Conservation (phyloP, 2,888 invertebrate species). For the Caenorhabditis wallacei region DNA sequence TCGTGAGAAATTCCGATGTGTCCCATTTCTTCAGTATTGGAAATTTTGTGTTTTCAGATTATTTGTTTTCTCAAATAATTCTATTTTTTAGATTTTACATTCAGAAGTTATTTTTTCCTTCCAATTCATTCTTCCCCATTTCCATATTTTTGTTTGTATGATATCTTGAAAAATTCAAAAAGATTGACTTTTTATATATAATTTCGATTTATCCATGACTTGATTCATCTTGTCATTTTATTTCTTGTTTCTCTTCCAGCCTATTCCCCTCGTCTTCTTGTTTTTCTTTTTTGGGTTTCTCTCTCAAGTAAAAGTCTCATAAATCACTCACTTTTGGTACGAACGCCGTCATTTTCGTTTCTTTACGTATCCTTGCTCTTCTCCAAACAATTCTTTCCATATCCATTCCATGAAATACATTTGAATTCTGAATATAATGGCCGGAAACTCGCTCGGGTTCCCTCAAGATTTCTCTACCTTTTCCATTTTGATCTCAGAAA, state of each 20-base stretch:
- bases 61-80: too few species aligned
- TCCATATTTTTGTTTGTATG: conserved; percentile 1
- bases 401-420: conserved; percentile 14
- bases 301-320: conserved; percentile 52
- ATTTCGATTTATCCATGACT: conserved; percentile 19
- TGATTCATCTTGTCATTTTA: conserved; percentile 30
- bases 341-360: conserved; percentile 41
- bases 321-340: conserved; percentile 60
- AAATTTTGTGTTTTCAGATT: too few species aligned
- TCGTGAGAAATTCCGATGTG: too few species aligned
- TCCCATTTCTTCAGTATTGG: too few species aligned
- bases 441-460: conserved; percentile 31
- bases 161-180: too few species aligned
- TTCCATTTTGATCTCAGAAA: background rate
- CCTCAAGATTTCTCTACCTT: background rate
- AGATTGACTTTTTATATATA: too few species aligned
- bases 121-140: too few species aligned
- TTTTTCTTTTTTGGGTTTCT: background rate
- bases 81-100: too few species aligned
- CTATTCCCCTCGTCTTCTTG: conserved; percentile 2
- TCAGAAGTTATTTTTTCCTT: too few species aligned
- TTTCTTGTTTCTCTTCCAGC: conserved; percentile 12
- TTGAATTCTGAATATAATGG: conserved; percentile 36
- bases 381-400: conserved; percentile 14
- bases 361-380: conserved; percentile 24